Conservation (phyloP, 2,797 vertebrate species). For the Sebastolobus altivelis region DNA sequence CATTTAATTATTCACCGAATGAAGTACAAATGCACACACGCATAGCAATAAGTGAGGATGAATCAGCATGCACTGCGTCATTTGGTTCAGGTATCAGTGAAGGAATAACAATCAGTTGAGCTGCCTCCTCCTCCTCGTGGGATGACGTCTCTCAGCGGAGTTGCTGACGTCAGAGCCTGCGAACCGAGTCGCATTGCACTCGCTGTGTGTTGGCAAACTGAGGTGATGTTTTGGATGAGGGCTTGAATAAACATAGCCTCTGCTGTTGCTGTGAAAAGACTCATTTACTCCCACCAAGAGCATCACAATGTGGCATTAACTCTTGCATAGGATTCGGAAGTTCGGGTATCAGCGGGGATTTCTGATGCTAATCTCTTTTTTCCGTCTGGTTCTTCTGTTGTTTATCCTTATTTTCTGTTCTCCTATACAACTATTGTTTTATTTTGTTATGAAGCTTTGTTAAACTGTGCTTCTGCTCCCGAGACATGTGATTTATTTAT, state of each 20-base stretch:
- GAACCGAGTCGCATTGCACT: constrained; percentile 39
- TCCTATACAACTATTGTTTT: not conserved
- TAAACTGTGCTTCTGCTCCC: not conserved
- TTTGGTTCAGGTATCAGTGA: constrained; percentile 44
- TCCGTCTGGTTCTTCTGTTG: not conserved
- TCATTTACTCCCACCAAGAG: constrained; percentile 64
- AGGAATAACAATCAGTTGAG: constrained; percentile 55
- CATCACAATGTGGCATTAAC: constrained; percentile 56
- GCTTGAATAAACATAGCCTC: constrained; percentile 69
- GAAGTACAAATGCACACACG: constrained; percentile 23
- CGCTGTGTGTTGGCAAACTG: constrained; percentile 63
- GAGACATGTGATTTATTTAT: not conserved
- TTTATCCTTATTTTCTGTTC: not conserved
- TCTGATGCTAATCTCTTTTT: constrained; percentile 10
- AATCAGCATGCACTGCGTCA: constrained; percentile 34
- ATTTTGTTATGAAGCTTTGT: not conserved
- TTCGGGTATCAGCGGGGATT: constrained; percentile 19
- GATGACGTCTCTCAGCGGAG: constrained; percentile 64
- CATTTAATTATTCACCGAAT: constrained; percentile 39
- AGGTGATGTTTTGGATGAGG: constrained; percentile 64
- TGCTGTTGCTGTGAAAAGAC: constrained; percentile 65
- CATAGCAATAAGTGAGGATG: constrained; percentile 21
- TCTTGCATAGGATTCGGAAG: constrained; percentile 31
- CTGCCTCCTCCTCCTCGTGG: constrained; percentile 23
- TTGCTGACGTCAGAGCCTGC: constrained; percentile 60